Conservation (phyloP, 1,140 invertebrate genomes). For the Whitmania pigra region DNA sequence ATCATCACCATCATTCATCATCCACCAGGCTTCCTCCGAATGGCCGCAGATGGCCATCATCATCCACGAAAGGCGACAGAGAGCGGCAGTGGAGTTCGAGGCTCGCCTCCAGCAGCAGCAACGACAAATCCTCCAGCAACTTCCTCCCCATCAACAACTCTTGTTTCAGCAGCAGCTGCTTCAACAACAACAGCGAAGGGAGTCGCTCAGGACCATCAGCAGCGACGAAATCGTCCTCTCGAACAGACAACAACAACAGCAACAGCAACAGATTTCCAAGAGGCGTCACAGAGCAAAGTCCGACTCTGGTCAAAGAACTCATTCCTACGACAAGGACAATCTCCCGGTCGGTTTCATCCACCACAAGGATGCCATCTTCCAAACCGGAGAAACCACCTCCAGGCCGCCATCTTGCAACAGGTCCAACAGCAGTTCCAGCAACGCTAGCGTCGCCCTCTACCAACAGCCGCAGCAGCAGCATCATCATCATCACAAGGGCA, state of each 20-base stretch:
- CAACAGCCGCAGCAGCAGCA: neutral
- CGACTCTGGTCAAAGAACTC: neutral
- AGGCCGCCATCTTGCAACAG: neutral
- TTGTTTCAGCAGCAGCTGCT: constrained; percentile 12
- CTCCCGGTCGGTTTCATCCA: no score
- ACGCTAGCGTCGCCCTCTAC: neutral
- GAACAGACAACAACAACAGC: neutral
- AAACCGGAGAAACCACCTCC: neutral
- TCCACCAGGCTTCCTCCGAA: constrained; percentile 21
- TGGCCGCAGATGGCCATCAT: constrained; percentile 13
- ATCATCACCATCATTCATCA: neutral
- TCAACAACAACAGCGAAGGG: neutral
- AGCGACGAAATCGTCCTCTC: constrained; percentile 2
- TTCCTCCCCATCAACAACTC: neutral
- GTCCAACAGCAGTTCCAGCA: neutral
- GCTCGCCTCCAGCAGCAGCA: constrained; percentile 3
- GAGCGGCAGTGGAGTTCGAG: constrained; percentile 16
- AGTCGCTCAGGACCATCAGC: constrained; percentile 10
- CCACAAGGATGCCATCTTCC: no score
- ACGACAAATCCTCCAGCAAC: neutral
- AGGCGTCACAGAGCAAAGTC: neutral
- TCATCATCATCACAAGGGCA: no score
- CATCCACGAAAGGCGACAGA: constrained; percentile 18
- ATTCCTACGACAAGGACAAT: no score
- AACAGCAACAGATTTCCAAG: neutral